Evolutionary conservation across 1,140 invertebrate genomes (phyloP), one percentile per base, ranked within the genome.

Genomic region (Drosophila sp.): DNA sequence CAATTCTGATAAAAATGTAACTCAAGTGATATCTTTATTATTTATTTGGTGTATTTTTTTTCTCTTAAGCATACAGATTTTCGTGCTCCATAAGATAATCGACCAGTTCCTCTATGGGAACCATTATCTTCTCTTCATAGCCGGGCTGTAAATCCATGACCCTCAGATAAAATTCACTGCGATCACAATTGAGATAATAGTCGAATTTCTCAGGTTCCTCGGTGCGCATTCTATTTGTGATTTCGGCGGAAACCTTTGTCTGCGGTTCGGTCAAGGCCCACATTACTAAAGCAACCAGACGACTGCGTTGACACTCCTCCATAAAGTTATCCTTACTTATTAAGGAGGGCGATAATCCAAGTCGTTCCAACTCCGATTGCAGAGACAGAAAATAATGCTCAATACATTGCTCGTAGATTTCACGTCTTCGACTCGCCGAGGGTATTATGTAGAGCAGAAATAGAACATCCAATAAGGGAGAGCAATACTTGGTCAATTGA

Each of bases 381-480:
- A 91, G 43, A 2, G 34, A 40, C 0, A 64, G 43, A 7, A 66
- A 63, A 46, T 91, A 91, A 58, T 90, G 43, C 1, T 75, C 65
- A 2, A 91, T 45, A 5, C 74, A 80, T 2, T 58, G 43, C 0
- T 76, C 62, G 9, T 72, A 78, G 2, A 76, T 65, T n/a, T 45
- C 8, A 2, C 21, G 34, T 21, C 82, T 27, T 4, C 65, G 29
- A 2, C 46, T 21, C 0, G 54, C 25, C 0, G 80, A 18, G 1
- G 78, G 63, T 6, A 83, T 75, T 6, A 78, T 76, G 14, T 91
- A 91, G 9, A 91, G 61, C 4, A 91, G 40, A 4, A 83, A 89
- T 8, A 91, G 71, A 1, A 95, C 92, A 72, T 95, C 94, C 8
- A 94, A 90, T 1, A 93, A 92, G 0, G 94, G 93, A 2, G 94